Base-by-base conservation (phyloP, 2,888 invertebrate genomes). In the Lypha dubia region DNA sequence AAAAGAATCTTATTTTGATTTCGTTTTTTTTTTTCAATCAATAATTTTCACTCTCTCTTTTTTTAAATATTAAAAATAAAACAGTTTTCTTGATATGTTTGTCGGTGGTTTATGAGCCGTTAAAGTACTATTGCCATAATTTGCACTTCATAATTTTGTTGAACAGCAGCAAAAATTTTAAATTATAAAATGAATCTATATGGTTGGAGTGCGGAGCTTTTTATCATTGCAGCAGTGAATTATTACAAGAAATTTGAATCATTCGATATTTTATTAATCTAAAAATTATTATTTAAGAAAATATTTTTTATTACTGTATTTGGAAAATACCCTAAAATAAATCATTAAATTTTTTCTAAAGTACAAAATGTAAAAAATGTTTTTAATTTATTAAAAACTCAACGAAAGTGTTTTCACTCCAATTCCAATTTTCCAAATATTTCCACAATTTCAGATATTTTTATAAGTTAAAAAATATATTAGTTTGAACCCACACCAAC, bases 71-170 rank as follows among this genome's bases (percentile, higher is more conserved):
- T 46, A 15, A 49, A 38, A 32, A 58, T 20, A 11, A 11, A n/a
- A n/a, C n/a, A n/a, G n/a, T n/a, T n/a, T 11, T 38, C 3, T 56
- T 65, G 17, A 68, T 44, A 68, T 46, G 35, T 62, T 73, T 38
- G 35, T 56, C 60, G 49, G 17, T 76, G 75, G 58, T 70, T 53
- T 63, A 74, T 63, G 56, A 83, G 28, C 68, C 17, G 62, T 63
- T 74, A 58, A 83, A 74, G 17, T 74, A 67, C 51, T 38, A 35
- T 67, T 38, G 73, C 67, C 49, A 53, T 74, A 60, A 83, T 83
- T 83, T 79, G 74, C 73, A 83, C 73, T 44, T 83, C 77, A 83
- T 79, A 77, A 53, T 62, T 41, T 68, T 51, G 53, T 20, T 49
- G 38, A 65, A 22, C 58, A 28, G 22, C 73, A 44, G 49, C 58